Base-by-base conservation (phyloP, 2,888 invertebrate genomes). In the Dasysyrphus albostriatus region DNA sequence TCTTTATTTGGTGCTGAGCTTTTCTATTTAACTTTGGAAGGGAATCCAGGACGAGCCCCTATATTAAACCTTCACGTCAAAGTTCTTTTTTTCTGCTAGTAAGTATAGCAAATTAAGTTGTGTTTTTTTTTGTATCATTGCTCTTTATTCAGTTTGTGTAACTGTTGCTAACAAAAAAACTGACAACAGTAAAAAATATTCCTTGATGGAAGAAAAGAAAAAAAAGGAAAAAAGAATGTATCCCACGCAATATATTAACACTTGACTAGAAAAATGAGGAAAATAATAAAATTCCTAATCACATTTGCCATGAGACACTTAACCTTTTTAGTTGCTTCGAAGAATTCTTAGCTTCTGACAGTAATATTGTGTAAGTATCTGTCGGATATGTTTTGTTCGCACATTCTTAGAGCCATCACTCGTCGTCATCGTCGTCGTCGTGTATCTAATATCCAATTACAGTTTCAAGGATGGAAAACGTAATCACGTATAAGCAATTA, bases 401-500 rank as follows among this genome's bases (percentile, higher is more conserved):
- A 75, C 70, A 70, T 61, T 70, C 61, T 32, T 44, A 44, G 37
- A 63, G 47, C n/a, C n/a, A 24, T 51, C 14, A 9, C 37, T 58
- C 9, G 16, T 19, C 37, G 59, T 59, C 24, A 9, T 14, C 3
- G 49, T 75, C 39, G n/a, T 24, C 3, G 42, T 75, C 73, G 69
- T 77, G 84, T 77, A 73, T 67, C 67, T 44, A 37, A 69, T 69
- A 54, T 81, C 84, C 81, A 85, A 85, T 85, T 81, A 59, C 56
- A 32, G 59, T 59, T 58, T 59, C 39, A 80, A 81, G 58, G 34
- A 44, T 42, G 42, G 34, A 67, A 61, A 54, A 76, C 39, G 56
- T 61, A 77, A 73, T 85, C 81, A 84, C 84, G 81, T 81, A 49
- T 67, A 81, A 81, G 81, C 81, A 85, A 85, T 81, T 81, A 85